These are phyloP conservation scores for Netelia virgata DNA, from an alignment of 2,888 invertebrate species.

Conservation along the genomic window DNA sequence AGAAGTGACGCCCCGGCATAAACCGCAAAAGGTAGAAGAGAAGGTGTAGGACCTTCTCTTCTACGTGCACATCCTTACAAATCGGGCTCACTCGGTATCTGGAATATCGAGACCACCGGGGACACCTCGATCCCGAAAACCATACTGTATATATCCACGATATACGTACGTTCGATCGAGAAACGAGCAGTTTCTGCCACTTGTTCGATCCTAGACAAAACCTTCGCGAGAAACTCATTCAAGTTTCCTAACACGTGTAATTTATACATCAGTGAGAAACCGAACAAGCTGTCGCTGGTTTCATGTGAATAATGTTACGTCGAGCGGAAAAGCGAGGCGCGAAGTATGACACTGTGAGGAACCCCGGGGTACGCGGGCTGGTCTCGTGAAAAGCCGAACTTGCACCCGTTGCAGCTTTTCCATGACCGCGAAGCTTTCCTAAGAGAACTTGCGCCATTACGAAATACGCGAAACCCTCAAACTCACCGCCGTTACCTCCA, in stretches of 20 bases:
- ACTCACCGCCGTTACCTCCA: slow-evolving; percentile 20
- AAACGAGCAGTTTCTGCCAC: slow-evolving; percentile 43
- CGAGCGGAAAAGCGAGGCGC: slow-evolving; percentile 19
- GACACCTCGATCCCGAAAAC: background rate
- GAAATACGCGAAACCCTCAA: slow-evolving; percentile 15
- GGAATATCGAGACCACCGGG: slow-evolving; percentile 41
- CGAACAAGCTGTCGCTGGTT: slow-evolving; percentile 24
- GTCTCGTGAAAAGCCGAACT: slow-evolving; percentile 25
- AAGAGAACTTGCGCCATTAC: slow-evolving; percentile 43
- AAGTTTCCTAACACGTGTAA: slow-evolving; percentile 16
- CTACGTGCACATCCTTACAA: slow-evolving; percentile 40
- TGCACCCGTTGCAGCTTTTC: slow-evolving; percentile 23
- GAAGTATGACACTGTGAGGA: background rate
- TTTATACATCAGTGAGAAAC: slow-evolving; percentile 23
- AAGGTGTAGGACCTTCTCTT: background rate
- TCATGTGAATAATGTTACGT: slow-evolving; percentile 49
- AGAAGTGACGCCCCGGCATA: slow-evolving; percentile 14
- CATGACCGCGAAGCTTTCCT: slow-evolving; percentile 28
- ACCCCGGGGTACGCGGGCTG: background rate
- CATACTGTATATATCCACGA: background rate
- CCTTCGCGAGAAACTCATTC: slow-evolving; percentile 32
- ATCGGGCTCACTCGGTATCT: slow-evolving; percentile 34
- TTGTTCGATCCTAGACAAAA: slow-evolving; percentile 53
- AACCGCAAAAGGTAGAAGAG: slow-evolving; percentile 25
- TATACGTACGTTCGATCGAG: slow-evolving; percentile 3